Base-by-base conservation (phyloP, 2,888 invertebrate species). In the Chorisops tibialis region DNA sequence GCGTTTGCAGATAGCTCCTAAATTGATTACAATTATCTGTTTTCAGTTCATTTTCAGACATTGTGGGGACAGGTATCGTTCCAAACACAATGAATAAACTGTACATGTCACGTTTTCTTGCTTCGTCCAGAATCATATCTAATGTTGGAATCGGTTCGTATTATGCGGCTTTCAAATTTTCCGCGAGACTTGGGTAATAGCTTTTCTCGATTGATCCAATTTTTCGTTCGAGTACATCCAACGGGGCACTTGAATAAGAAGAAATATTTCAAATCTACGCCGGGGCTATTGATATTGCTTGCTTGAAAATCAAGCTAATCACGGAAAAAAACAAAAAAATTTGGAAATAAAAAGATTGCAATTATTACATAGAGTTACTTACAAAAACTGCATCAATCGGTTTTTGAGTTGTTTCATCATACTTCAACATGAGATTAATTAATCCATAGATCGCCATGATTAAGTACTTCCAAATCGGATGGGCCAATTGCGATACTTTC, bases 381-480 rank as follows among this genome's bases (percentile, higher is more conserved):
- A 80, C 80, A 65, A 80, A 78, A 62, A 75, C 74, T 45, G 79
- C 75, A 68, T 81, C 80, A 50, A 74, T 71, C 5, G 81, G 49
- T 11, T 5, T 60, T 11, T 19, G 74, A 62, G 74, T 74, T 60
- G 73, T 68, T 21, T 71, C 65, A 60, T 77, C 68, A 64, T 81
- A 81, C 37, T 76, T 77, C 63, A 81, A 81, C 66, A 82, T 74
- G 61, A 81, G 74, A 64, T 82, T 82, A 65, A 81, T 81, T 2
- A n/a, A 79, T 74, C 81, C 81, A 82, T 3, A 81, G 69, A 69
- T 82, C 82, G 0, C 81, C 81, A 65, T 82, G 81, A 66, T 81
- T 81, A 1, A 82, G 69, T 18, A 81, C 81, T 61, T 74, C 72
- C 62, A 61, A 11, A 18, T 30, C 19, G 9, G 21, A 24, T 7